Base-by-base conservation (phyloP, 2,113 vertebrate species). In the Ariopsis seemanni region DNA sequence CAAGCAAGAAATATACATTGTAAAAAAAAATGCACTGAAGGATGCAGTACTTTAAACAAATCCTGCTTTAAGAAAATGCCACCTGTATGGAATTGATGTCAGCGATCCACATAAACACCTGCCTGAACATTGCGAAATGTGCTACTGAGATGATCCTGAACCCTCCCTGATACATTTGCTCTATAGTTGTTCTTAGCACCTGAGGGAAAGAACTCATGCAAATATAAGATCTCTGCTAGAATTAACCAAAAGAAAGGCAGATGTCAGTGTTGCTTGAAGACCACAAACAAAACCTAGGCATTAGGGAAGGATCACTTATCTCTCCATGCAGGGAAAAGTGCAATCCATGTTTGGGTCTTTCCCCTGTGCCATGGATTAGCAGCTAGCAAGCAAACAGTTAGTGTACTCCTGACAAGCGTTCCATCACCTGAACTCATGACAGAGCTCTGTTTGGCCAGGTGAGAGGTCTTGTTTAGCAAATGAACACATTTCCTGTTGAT, bases 391-490 rank as follows among this genome's bases (percentile, higher is more conserved):
- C 91, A 94, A 94, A 94, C 84, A 85, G 22, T 30, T 22, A 69
- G 92, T 91, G 91, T 92, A 88, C 87, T 85, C 80, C 89, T 60
- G 77, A 87, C 92, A 89, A 92, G 91, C 89, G 88, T 78, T 83
- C 84, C 87, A 91, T 90, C 84, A 92, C 91, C 92, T 62, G 90
- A 93, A 92, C 89, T 85, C 92, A 92, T 92, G 90, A 88, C 58
- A 77, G 30, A n/a, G 9, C 55, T 69, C 48, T 55, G 63, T 27
- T 83, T 83, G 55, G 50, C 30, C 18, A 84, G 57, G 67, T 63
- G 65, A 57, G 12, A 80, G 63, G 89, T 88, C 86, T 88, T 83
- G 79, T 75, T 65, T 0, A 62, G 78, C 62, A 25, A 34, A 67
- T 2, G n/a, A 84, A 20, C 7, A 34, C 62, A 80, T 48, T 60